phyloP scores from a whole-genome alignment of 92 coral and sea anemone genomes.

The Palythoa caribaeorum region DNA sequence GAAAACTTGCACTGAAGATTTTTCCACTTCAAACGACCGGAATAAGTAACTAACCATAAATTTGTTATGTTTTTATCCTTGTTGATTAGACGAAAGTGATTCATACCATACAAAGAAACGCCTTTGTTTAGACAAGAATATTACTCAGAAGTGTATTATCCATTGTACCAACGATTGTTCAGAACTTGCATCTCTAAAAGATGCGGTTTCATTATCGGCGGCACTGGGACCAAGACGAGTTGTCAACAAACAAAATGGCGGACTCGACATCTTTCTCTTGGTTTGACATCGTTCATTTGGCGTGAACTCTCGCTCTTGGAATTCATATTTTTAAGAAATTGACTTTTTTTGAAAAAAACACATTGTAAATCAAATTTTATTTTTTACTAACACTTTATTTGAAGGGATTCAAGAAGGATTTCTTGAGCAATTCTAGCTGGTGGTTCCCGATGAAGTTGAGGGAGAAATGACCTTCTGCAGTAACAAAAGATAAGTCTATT shows the following conservation, averaged over 20 bases:
- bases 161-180: too few species aligned
- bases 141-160: too few species aligned
- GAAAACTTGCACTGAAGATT: too few species aligned
- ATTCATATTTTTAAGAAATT: conserved; percentile 7
- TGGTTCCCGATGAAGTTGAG: too few species aligned
- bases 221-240: conserved; percentile 12
- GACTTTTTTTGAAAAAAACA: not conserved
- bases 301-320: conserved; percentile 7
- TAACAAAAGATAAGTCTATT: not conserved
- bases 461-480: too few species aligned
- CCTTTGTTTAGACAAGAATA: too few species aligned
- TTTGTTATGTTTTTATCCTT: too few species aligned
- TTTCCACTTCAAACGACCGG: not conserved
- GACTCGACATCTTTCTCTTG: not conserved
- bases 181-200: too few species aligned
- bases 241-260: conserved; percentile 19
- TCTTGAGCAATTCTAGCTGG: conserved; percentile 24
- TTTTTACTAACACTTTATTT: conserved; percentile 29
- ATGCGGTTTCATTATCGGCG: conserved; percentile 23
- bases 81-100: too few species aligned
- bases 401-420: conserved; percentile 25
- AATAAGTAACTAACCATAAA: too few species aligned
- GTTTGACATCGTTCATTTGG: conserved; percentile 4
- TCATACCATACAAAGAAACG: too few species aligned
- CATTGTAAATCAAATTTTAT: conserved; percentile 2